Evolutionary conservation across 1,140 invertebrate species (phyloP).

Genomic region (Asbolus verrucosus): DNA sequence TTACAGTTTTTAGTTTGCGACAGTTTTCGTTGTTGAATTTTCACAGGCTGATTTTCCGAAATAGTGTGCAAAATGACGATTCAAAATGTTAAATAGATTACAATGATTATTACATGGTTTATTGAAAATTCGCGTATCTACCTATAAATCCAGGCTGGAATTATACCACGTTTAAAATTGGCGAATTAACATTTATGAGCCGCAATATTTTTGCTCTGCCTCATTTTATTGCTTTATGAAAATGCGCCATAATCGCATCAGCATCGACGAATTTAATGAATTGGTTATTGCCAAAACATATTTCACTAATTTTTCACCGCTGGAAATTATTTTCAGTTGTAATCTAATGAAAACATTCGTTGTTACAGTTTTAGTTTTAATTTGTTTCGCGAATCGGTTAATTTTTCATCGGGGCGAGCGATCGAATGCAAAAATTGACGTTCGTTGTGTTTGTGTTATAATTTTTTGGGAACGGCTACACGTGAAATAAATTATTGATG

Average conservation of each 20-base stretch:
- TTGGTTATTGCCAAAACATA: slow-evolving; percentile 22
- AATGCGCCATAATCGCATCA: slow-evolving; percentile 26
- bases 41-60: no score
- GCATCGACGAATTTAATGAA: slow-evolving; percentile 10
- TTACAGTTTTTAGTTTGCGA: no score
- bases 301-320: slow-evolving; percentile 11
- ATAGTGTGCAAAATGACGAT: neutral
- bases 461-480: neutral
- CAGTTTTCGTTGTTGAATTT: no score
- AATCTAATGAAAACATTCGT: slow-evolving; percentile 21
- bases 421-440: neutral
- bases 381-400: neutral
- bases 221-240: slow-evolving; percentile 24
- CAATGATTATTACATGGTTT: slow-evolving; percentile 21
- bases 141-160: no score
- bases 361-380: slow-evolving; percentile 4
- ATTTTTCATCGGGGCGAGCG: slow-evolving; percentile 23
- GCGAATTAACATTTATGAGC: slow-evolving; percentile 31
- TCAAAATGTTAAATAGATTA: slow-evolving; percentile 1
- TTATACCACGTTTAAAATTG: slow-evolving; percentile 23
- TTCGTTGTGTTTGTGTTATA: neutral
- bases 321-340: neutral
- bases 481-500: slow-evolving; percentile 26
- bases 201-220: slow-evolving; percentile 20
- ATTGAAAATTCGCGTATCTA: no score